Conservation (phyloP, 2,888 invertebrate species). For the Argynnis bischoffii region DNA sequence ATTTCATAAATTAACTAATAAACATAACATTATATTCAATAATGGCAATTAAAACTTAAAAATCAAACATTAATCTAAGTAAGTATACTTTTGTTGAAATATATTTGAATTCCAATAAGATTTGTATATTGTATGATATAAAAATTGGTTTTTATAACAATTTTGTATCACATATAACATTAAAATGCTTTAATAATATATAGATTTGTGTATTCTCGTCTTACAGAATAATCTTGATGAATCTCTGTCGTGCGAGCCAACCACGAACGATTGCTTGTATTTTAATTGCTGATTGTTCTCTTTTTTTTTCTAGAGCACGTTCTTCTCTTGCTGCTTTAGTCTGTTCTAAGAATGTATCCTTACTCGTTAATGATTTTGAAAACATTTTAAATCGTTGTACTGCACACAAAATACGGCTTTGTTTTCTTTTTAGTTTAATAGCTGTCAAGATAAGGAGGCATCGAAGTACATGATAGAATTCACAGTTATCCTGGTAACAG, state of each 20-base stretch:
- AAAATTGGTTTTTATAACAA: too few species aligned
- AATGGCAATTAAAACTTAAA: not conserved
- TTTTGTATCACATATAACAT: too few species aligned
- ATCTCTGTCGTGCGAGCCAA: constrained; percentile 86
- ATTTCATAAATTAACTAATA: constrained; percentile 17
- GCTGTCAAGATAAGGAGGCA: constrained; percentile 52
- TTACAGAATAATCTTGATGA: constrained; percentile 87
- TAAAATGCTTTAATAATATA: too few species aligned
- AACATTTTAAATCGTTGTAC: constrained; percentile 59
- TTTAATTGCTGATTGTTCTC: constrained; percentile 87
- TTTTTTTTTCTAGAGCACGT: constrained; percentile 91
- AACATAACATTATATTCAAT: not conserved
- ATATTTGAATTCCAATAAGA: too few species aligned
- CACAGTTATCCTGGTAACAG: constrained; percentile 30
- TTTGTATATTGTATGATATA: too few species aligned
- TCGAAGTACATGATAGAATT: constrained; percentile 38
- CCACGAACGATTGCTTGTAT: constrained; percentile 90
- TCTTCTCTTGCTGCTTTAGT: constrained; percentile 95
- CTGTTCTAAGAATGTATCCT: constrained; percentile 92
- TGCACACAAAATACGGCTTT: constrained; percentile 55
- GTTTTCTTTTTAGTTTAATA: constrained; percentile 56
- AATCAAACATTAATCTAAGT: too few species aligned
- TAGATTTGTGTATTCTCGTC: constrained; percentile 48
- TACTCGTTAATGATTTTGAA: constrained; percentile 80
- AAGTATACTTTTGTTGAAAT: too few species aligned